Evolutionary conservation across 2,113 vertebrate species (phyloP), one percentile per base, ranked within the genome.

Genomic region (Scalopus aquaticus): DNA sequence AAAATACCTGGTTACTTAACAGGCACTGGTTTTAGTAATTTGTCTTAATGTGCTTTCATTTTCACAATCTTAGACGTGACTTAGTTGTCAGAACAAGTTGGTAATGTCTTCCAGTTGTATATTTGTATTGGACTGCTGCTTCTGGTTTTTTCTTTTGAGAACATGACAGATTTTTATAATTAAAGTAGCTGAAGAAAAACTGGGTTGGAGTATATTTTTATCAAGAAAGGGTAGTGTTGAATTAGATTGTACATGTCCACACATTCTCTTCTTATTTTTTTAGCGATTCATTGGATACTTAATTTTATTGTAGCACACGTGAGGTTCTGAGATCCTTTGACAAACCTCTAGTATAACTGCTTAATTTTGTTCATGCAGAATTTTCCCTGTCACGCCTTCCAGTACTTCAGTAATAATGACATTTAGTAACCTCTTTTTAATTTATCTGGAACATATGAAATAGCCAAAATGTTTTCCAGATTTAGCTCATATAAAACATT

Each of bases 201-300:
- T 94, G 87, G 83, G 58, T 96, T 93, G 93, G 56, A 96, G 62
- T 94, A 88, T 90, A 97, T 95, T 97, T 91, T 95, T 85, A 83
- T 70, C 37, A 54, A 84, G 28, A 93, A 73, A 6, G 73, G 17
- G 9, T 80, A 87, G 64, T 76, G 37, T 87, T 86, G 17, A 51
- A 32, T 80, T 74, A 1, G 6, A 60, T 46, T 90, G 62, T 90
- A 7, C 54, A 6, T 80, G n/a, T 72, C n/a, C 60, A 51, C 9
- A 11, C 10, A 28, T 32, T 82, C 9, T 82, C 15, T 56, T 69
- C 5, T 16, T 72, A 13, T 16, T 82, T 62, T 62, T 19, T 32
- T 74, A 51, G 70, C n/a, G 39, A 58, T 35, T 73, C 9, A 24
- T 32, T 73, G 35, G 17, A 5, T 20, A 32, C 2, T 30, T 90